phyloP scores from a whole-genome alignment of 1,140 invertebrate species.

The Hypsibius dujardini region DNA sequence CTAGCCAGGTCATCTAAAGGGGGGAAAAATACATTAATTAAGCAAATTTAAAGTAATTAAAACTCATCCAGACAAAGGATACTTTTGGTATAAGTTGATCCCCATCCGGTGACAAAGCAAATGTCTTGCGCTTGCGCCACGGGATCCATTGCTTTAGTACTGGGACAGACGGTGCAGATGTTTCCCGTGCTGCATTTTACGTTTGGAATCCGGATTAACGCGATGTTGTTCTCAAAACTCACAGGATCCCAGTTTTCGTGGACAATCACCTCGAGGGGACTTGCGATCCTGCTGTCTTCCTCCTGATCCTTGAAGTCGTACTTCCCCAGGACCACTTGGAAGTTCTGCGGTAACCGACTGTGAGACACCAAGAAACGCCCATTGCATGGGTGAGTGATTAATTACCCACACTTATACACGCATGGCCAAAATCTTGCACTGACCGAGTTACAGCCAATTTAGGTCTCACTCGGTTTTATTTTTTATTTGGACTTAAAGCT shows the following conservation, averaged over 20 bases:
- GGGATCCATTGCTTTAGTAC: not conserved
- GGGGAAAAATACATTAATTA: not conserved
- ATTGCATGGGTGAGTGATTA: too few relatives aligned
- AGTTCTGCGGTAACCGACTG: conserved; percentile 9
- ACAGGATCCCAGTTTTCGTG: conserved; percentile 10
- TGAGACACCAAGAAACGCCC: not conserved
- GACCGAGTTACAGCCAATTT: too few relatives aligned
- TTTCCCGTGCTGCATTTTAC: not conserved
- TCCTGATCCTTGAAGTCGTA: conserved; percentile 15
- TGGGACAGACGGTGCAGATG: conserved; percentile 8
- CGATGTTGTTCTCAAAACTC: conserved; percentile 7
- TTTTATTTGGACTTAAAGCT: not conserved
- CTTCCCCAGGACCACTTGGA: conserved; percentile 10
- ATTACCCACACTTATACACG: too few relatives aligned
- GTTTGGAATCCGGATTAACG: conserved; percentile 12
- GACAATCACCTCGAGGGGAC: conserved; percentile 7
- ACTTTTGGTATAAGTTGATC: not conserved
- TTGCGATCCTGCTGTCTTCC: conserved; percentile 12
- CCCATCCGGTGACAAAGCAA: conserved; percentile 14
- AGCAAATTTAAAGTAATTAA: not conserved
- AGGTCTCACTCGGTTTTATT: too few relatives aligned
- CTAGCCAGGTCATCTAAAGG: not conserved
- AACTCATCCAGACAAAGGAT: not conserved
- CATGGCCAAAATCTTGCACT: too few relatives aligned
- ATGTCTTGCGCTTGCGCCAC: conserved; percentile 13